Base-by-base conservation (phyloP, 2,888 invertebrate genomes). In the Allophyes oxyacanthae region DNA sequence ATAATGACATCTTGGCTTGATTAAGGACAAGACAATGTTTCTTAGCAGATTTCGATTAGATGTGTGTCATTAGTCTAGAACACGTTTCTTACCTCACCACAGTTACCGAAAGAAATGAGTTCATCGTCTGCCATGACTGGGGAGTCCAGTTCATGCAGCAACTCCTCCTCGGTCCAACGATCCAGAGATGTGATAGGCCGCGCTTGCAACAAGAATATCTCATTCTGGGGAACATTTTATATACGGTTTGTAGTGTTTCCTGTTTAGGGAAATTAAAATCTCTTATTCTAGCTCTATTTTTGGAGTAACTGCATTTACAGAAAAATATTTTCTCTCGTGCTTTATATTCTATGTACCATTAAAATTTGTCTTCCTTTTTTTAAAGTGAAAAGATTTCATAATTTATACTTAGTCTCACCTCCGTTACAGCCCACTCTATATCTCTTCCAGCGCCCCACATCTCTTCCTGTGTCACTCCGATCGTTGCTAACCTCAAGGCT, bases 371-470 rank as follows among this genome's bases (percentile, higher is more conserved):
- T 20, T 20, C 20, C 2, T 20, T 20, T 20, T 20, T 20, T 3
- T 20, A 20, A 3, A 2, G 2, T 20, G 20, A 20, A 20, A 20
- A 3, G 20, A 20, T 20, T 20, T 20, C 4, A 8, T 28, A 28
- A 28, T 25, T 6, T 25, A 8, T 28, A 28, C 8, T 8, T n/a
- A 6, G 0, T 15, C 46, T 82, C 74, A 96, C 96, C 79, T 95
- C 89, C 58, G 84, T 86, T 37, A 97, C 85, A 8, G 97, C 97
- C 97, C 97, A 98, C 87, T 98, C 98, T 51, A 98, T 95, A 80
- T 98, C 98, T 67, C 97, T 94, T 0, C 96, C 95, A 1, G 95
- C 94, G 0, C 96, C 96, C 91, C 96, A 97, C 13, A 95, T 81
- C 37, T 93, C 86, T 82, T 98, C 97, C 62, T 98, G 90, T 13